phyloP scores from a whole-genome alignment of 2,888 invertebrate species.

The Hypena proboscidalis region DNA sequence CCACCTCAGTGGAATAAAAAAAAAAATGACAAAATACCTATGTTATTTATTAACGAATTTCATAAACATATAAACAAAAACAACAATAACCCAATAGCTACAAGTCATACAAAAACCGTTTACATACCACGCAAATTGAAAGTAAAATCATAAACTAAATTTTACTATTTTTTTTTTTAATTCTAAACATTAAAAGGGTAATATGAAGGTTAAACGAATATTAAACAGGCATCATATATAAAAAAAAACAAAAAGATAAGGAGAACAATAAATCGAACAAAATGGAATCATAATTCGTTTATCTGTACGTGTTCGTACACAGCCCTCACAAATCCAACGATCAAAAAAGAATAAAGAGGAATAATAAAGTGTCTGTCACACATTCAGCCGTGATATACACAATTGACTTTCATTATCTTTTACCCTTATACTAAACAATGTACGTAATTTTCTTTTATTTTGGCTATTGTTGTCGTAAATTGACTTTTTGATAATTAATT shows the following conservation, averaged over 20 bases:
- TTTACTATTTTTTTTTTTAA: slow-evolving; percentile 10
- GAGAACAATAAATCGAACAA: slow-evolving; percentile 8
- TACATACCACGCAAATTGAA: too few species aligned
- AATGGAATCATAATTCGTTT: slow-evolving; percentile 6
- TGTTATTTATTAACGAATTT: too few species aligned
- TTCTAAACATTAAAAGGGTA: neutral
- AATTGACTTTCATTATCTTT: slow-evolving; percentile 15
- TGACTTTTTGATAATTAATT: slow-evolving; percentile 12
- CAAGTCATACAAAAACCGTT: too few species aligned
- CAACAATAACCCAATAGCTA: too few species aligned
- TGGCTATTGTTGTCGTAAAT: slow-evolving; percentile 8
- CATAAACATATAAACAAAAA: too few species aligned
- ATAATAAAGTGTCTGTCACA: slow-evolving; percentile 6
- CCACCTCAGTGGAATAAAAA: too few species aligned
- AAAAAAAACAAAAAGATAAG: slow-evolving; percentile 3
- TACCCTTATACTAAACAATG: slow-evolving; percentile 18
- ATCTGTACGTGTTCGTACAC: slow-evolving; percentile 11
- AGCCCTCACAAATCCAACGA: slow-evolving; percentile 3
- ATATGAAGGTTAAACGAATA: neutral
- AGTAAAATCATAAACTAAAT: too few species aligned
- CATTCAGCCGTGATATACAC: slow-evolving; percentile 7
- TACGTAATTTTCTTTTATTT: slow-evolving; percentile 22
- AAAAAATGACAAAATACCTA: too few species aligned
- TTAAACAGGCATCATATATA: neutral
- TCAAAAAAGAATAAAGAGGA: slow-evolving; percentile 3